Evolutionary conservation across 2,797 vertebrate species (phyloP).

Genomic region (Sebastes vulpes): DNA sequence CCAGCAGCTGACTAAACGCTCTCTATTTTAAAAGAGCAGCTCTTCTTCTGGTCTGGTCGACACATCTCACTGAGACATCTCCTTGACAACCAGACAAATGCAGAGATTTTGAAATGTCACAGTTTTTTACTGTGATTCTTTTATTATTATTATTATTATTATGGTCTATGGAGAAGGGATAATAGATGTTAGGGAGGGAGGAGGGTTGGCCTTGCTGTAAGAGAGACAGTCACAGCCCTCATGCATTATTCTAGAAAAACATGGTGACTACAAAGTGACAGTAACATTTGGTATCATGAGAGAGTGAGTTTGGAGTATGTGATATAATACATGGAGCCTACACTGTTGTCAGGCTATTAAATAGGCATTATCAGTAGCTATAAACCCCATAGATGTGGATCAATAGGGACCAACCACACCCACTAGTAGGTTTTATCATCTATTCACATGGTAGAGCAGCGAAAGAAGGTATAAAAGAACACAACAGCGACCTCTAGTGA

Average conservation of each 20-base stretch:
- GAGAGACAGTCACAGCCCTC: slow-evolving; percentile 5
- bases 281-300: not conserved
- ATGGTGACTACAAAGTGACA: slow-evolving; percentile 4
- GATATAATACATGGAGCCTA: not conserved
- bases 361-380: too few relatives aligned
- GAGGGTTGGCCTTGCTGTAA: slow-evolving; percentile 29
- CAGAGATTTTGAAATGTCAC: slow-evolving; percentile 80
- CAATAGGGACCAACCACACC: too few relatives aligned
- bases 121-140: slow-evolving; percentile 74
- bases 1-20: slow-evolving; percentile 64
- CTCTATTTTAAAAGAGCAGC: slow-evolving; percentile 68
- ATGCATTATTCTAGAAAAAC: slow-evolving; percentile 25
- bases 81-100: slow-evolving; percentile 80
- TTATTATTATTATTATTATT: slow-evolving; percentile 79
- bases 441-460: too few relatives aligned
- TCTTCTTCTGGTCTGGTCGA: slow-evolving; percentile 49
- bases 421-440: too few relatives aligned
- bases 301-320: not conserved
- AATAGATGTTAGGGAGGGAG: slow-evolving; percentile 49
- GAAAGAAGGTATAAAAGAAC: too few relatives aligned
- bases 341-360: too few relatives aligned
- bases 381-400: too few relatives aligned
- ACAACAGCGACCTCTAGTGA: too few relatives aligned
- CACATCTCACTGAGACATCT: slow-evolving; percentile 76
- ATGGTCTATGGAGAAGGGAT: slow-evolving; percentile 59